Evolutionary conservation across 1,140 invertebrate species (phyloP).

Genomic region (Heterodera schachtii): DNA sequence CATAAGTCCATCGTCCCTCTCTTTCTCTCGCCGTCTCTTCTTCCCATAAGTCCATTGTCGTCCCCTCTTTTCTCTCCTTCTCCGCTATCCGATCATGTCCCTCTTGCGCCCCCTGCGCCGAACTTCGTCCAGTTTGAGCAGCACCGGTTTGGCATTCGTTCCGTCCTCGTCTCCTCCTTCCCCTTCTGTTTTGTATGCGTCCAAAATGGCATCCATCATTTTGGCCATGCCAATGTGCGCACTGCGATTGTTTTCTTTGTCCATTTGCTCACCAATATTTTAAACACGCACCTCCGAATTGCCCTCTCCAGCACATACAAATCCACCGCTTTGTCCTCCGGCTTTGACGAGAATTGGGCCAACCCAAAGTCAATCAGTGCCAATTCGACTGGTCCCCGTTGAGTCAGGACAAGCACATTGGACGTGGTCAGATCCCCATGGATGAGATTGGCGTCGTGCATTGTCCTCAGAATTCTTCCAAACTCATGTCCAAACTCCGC

Average conservation of each 20-base stretch:
- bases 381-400: constrained; percentile 6
- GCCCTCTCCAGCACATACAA: constrained; percentile 95
- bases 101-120: constrained; percentile 85
- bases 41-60: not conserved
- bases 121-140: constrained; percentile 87
- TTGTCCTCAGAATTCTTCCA: constrained; percentile 76
- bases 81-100: constrained; percentile 82
- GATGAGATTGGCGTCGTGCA: constrained; percentile 85
- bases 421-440: constrained; percentile 98
- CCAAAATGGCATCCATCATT: constrained; percentile 77
- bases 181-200: constrained; percentile 73
- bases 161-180: constrained; percentile 64
- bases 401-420: constrained; percentile 74
- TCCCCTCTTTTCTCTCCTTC: not conserved
- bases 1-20: too few relatives aligned
- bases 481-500: constrained; percentile 72
- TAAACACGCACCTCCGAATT: constrained; percentile 75
- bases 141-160: constrained; percentile 74
- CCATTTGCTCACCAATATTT: too few relatives aligned
- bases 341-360: constrained; percentile 74
- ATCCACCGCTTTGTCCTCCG: constrained; percentile 94
- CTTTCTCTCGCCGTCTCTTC: too few relatives aligned
- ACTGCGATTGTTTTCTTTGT: not conserved
- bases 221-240: constrained; percentile 78
- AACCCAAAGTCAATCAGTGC: constrained; percentile 59